These are phyloP conservation scores for Periophthalmodon schlosseri DNA, from an alignment of 2,113 vertebrate species.

Conservation along the genomic window DNA sequence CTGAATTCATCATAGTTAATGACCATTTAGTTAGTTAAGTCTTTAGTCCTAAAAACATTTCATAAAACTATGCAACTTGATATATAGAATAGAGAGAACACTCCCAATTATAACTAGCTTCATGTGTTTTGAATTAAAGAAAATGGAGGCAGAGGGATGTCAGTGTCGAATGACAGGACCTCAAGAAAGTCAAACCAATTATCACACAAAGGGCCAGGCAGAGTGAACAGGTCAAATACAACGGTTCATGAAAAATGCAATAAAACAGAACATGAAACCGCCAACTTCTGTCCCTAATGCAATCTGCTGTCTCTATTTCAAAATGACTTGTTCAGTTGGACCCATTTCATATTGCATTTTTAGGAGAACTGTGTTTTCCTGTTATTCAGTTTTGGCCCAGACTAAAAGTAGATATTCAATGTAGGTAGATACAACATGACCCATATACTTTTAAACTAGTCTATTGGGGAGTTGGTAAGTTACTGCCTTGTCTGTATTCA, in stretches of 20 bases:
- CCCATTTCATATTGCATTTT: not conserved
- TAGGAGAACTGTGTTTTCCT: not conserved
- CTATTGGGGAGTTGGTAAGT: no score
- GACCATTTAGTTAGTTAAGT: slow-evolving; percentile 4
- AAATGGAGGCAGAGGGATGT: slow-evolving; percentile 50
- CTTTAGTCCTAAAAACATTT: slow-evolving; percentile 18
- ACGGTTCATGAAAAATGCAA: slow-evolving; percentile 59
- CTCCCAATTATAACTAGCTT: slow-evolving; percentile 61
- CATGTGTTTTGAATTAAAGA: slow-evolving; percentile 57
- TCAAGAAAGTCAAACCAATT: slow-evolving; percentile 69
- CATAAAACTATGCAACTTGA: slow-evolving; percentile 32
- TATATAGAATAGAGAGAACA: slow-evolving; percentile 23
- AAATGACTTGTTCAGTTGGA: not conserved
- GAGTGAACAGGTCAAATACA: slow-evolving; percentile 59
- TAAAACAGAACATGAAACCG: slow-evolving; percentile 48
- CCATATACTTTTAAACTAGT: no score
- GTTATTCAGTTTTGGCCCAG: not conserved
- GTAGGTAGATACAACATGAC: not conserved
- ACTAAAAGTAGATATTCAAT: not conserved
- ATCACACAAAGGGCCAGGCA: slow-evolving; percentile 52
- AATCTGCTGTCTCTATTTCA: slow-evolving; percentile 5
- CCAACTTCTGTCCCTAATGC: slow-evolving; percentile 29
- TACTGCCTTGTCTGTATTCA: no score
- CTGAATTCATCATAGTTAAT: slow-evolving; percentile 2
- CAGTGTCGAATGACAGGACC: slow-evolving; percentile 64